Conservation (phyloP, 2,797 vertebrate species). For the Anomalospiza imberbis region DNA sequence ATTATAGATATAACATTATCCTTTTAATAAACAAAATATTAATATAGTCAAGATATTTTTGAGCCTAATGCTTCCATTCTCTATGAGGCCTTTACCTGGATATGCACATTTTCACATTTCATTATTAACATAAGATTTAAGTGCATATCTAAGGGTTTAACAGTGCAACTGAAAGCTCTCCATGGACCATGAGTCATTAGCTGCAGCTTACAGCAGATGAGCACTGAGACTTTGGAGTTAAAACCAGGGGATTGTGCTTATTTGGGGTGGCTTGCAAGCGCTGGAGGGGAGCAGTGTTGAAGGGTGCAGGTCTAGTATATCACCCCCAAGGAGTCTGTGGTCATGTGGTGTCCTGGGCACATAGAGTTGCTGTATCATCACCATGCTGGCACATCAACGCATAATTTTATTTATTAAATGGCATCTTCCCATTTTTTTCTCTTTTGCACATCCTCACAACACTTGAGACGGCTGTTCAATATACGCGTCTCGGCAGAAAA, state of each 20-base stretch:
- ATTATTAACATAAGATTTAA: conserved; percentile 4
- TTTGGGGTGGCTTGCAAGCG: rapidly evolving
- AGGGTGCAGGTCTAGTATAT: neutral
- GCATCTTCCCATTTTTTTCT: neutral
- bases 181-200: neutral
- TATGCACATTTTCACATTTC: neutral
- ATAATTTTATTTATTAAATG: neutral
- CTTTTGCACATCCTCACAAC: neutral
- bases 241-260: neutral
- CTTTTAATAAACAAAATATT: neutral
- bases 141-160: neutral
- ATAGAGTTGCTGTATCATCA: neutral
- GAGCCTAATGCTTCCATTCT: neutral
- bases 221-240: neutral
- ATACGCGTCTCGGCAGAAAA: neutral
- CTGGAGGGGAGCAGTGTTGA: neutral
- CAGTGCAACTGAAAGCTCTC: neutral
- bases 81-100: neutral
- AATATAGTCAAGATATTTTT: neutral
- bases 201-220: neutral
- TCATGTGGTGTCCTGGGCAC: neutral
- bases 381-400: neutral
- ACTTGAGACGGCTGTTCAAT: neutral
- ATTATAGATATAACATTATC: neutral
- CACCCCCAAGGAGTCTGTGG: neutral